Percentiles rank a stretch among this genome's conserved stretches.
These are phyloP conservation scores for Microplitis demolitor DNA, from an alignment of 1,140 invertebrate genomes.

Conservation along the genomic window DNA sequence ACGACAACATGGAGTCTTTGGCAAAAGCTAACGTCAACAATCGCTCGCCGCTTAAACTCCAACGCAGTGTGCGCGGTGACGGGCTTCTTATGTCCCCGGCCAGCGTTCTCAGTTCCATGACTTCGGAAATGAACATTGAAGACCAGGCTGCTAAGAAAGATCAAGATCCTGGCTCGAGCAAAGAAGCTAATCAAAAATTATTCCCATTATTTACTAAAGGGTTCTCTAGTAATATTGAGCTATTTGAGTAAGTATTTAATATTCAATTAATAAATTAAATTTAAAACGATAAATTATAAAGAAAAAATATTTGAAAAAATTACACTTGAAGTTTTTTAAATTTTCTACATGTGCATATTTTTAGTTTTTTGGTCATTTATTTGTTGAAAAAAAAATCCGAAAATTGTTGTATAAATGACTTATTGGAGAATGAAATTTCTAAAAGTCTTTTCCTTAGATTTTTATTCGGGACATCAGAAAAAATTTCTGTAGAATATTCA, in stretches of 20 bases:
- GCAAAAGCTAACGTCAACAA: neutral
- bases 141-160: constrained; percentile 27
- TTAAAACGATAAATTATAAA: too few species aligned
- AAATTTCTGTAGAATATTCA: too few species aligned
- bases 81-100: constrained; percentile 56
- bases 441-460: too few species aligned
- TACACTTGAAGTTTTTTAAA: too few species aligned
- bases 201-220: constrained; percentile 54
- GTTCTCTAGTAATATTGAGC: constrained; percentile 36
- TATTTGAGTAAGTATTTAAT: constrained; percentile 15
- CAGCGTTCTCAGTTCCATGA: constrained; percentile 62
- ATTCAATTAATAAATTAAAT: neutral
- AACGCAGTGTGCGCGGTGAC: constrained; percentile 18
- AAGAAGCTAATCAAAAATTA: constrained; percentile 32
- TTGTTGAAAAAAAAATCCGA: too few species aligned
- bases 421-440: too few species aligned
- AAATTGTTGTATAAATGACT: too few species aligned
- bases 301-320: too few species aligned
- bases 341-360: too few species aligned
- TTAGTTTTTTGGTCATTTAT: too few species aligned
- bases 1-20: constrained; percentile 42
- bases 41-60: neutral
- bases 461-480: too few species aligned
- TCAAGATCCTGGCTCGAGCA: neutral
- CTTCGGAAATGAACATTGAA: constrained; percentile 59